These are phyloP conservation scores for Neolamprologus kungweensis DNA, from an alignment of 2,113 vertebrate genomes.

Conservation along the genomic window DNA sequence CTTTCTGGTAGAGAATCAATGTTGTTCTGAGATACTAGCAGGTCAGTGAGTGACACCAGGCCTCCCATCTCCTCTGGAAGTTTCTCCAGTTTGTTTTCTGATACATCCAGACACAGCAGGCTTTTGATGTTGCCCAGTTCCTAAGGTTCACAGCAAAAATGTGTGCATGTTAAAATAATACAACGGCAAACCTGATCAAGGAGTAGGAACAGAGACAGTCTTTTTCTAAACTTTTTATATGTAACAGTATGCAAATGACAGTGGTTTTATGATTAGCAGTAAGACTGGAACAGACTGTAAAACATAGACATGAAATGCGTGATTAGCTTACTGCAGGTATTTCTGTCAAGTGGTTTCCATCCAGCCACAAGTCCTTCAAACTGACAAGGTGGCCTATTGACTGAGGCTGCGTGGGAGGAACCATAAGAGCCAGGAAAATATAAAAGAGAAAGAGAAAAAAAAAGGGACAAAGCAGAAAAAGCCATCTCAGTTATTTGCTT, in stretches of 20 bases:
- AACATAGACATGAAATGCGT: background rate
- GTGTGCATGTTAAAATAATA: background rate
- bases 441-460: background rate
- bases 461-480: background rate
- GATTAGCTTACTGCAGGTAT: conserved; percentile 83
- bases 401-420: conserved; percentile 76
- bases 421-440: background rate
- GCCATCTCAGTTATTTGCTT: background rate
- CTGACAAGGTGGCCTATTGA: conserved; percentile 92
- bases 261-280: background rate
- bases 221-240: background rate
- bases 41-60: conserved; percentile 82
- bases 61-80: conserved; percentile 90
- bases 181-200: background rate
- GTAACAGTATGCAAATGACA: background rate
- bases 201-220: background rate
- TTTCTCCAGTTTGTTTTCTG: conserved; percentile 92
- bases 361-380: conserved; percentile 95
- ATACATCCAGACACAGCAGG: conserved; percentile 93
- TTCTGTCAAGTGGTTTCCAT: conserved; percentile 91
- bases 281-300: background rate
- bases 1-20: conserved; percentile 86
- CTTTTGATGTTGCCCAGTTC: conserved; percentile 90
- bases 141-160: conserved; percentile 54
- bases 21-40: conserved; percentile 94